These are phyloP conservation scores for Selene dorsalis DNA, from an alignment of 2,797 vertebrate genomes.

Conservation along the genomic window DNA sequence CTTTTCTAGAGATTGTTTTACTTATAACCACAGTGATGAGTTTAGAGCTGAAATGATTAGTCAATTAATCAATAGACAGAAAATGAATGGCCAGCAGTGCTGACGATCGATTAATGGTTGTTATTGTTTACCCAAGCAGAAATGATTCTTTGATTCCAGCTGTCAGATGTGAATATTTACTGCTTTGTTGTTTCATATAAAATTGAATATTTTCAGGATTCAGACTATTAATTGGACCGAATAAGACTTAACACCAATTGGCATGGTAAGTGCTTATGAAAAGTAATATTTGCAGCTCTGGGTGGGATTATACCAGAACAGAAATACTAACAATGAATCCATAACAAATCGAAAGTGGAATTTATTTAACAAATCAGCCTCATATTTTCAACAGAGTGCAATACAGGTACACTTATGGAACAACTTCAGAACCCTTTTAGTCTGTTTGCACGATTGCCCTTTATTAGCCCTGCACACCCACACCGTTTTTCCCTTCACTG, in stretches of 20 bases:
- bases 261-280: no score
- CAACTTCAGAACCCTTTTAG: background rate
- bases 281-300: background rate
- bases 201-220: background rate
- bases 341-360: conserved; percentile 20
- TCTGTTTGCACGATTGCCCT: background rate
- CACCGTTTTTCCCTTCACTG: background rate
- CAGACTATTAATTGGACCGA: background rate
- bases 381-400: conserved; percentile 14
- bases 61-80: background rate
- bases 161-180: background rate
- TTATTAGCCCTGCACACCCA: background rate
- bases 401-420: conserved; percentile 30
- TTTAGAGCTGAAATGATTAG: background rate
- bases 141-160: background rate
- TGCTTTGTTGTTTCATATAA: background rate
- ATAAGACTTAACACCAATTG: background rate
- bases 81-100: background rate
- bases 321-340: background rate
- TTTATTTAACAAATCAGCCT: conserved; percentile 53
- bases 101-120: background rate
- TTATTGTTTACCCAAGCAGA: background rate
- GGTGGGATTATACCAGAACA: background rate
- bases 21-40: background rate
- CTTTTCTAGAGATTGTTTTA: conserved; percentile 45